phyloP scores from a whole-genome alignment of 2,113 vertebrate genomes.

The Mus spicilegus region DNA sequence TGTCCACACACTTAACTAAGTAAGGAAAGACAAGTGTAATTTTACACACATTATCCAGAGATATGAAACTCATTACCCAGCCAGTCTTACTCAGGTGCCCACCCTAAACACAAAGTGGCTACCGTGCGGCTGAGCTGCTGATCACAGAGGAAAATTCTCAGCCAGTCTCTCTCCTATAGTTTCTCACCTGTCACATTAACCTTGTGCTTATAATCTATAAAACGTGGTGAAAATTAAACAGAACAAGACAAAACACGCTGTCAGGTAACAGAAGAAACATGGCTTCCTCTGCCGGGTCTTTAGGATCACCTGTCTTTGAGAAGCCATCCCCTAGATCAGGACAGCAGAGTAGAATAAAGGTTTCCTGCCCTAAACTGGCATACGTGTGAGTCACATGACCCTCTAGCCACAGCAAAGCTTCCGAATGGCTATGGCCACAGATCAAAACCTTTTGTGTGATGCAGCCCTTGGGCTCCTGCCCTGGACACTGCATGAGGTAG shows the following conservation, averaged over 20 bases:
- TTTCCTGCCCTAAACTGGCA: background rate
- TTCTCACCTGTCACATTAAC: background rate
- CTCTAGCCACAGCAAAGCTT: background rate
- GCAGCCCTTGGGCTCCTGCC: background rate
- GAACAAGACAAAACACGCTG: background rate
- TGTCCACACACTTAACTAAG: constrained; percentile 6
- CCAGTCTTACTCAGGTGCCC: background rate
- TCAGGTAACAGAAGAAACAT: background rate
- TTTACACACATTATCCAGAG: background rate
- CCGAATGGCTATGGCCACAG: too few relatives aligned
- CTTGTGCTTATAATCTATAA: background rate
- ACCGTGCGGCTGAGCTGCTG: background rate
- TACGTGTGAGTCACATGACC: background rate
- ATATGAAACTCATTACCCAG: background rate
- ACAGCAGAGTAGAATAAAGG: background rate
- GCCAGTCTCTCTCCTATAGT: background rate
- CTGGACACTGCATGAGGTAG: background rate
- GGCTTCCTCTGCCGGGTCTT: background rate
- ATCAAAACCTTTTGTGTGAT: background rate
- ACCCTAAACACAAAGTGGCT: background rate
- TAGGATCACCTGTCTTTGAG: background rate
- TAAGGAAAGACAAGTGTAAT: constrained; percentile 25
- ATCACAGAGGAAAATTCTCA: background rate
- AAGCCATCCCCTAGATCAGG: background rate
- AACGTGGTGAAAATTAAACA: background rate